phyloP scores from a whole-genome alignment of 2,888 invertebrate species.

The Seladonia tumulorum region DNA sequence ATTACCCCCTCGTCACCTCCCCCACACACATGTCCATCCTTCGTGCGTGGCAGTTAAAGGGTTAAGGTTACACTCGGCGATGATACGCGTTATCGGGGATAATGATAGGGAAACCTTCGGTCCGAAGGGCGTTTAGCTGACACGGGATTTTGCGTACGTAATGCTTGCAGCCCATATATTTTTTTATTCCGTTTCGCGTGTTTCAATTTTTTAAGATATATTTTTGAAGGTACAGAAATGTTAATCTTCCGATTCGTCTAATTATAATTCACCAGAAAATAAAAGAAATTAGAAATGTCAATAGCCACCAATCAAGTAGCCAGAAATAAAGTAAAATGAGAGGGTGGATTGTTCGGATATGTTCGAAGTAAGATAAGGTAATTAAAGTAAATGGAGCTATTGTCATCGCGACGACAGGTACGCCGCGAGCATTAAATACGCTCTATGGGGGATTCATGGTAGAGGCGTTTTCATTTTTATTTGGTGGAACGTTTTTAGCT shows the following conservation, averaged over 20 bases:
- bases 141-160: not conserved
- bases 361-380: not conserved
- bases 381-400: not conserved
- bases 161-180: not conserved
- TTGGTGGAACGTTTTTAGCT: not conserved
- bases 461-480: not conserved
- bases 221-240: too few relatives aligned
- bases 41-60: slow-evolving; percentile 44
- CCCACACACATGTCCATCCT: not conserved
- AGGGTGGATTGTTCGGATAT: not conserved
- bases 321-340: not conserved
- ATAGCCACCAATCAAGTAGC: not conserved
- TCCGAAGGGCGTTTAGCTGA: not conserved
- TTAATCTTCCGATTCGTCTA: not conserved
- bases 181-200: not conserved
- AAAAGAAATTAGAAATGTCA: not conserved
- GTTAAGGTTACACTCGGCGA: slow-evolving; percentile 53
- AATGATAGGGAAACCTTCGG: not conserved
- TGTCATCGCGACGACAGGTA: not conserved
- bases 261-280: not conserved
- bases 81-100: slow-evolving; percentile 3
- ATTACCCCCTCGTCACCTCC: not conserved
- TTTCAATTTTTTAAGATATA: not conserved
- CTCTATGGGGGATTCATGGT: not conserved
- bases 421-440: not conserved